Evolutionary conservation across 2,888 invertebrate species (phyloP).

Genomic region (Odontothrips loti): DNA sequence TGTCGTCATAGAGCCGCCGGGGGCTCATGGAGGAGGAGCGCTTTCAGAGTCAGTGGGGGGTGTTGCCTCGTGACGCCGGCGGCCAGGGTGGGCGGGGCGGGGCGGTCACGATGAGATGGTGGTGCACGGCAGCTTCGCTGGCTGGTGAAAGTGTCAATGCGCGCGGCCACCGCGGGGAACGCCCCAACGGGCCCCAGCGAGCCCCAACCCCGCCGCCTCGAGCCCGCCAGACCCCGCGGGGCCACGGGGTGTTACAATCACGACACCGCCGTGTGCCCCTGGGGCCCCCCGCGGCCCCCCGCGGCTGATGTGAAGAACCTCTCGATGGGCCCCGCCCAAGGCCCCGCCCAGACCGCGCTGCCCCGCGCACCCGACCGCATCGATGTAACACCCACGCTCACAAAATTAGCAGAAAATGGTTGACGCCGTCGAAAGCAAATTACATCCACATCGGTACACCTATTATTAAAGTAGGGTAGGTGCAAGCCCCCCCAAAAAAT

Average conservation of each 20-base stretch:
- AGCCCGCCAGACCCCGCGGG: neutral
- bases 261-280: neutral
- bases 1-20: too few species aligned
- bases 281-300: neutral
- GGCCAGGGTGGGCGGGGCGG: too few species aligned
- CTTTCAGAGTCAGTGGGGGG: too few species aligned
- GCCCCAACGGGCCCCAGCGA: neutral
- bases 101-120: too few species aligned
- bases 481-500: too few species aligned
- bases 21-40: too few species aligned
- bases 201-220: neutral
- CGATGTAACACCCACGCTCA: neutral
- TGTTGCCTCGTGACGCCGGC: too few species aligned
- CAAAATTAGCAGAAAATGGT: too few species aligned
- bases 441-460: too few species aligned
- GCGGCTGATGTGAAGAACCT: too few species aligned
- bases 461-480: too few species aligned
- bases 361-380: neutral
- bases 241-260: neutral
- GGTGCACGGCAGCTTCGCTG: neutral
- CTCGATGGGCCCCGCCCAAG: neutral
- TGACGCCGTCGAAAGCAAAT: too few species aligned
- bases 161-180: neutral
- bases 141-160: neutral
- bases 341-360: neutral